These are phyloP conservation scores for Chlorodrepanis virens DNA, from an alignment of 2,113 vertebrate species.

Conservation along the genomic window DNA sequence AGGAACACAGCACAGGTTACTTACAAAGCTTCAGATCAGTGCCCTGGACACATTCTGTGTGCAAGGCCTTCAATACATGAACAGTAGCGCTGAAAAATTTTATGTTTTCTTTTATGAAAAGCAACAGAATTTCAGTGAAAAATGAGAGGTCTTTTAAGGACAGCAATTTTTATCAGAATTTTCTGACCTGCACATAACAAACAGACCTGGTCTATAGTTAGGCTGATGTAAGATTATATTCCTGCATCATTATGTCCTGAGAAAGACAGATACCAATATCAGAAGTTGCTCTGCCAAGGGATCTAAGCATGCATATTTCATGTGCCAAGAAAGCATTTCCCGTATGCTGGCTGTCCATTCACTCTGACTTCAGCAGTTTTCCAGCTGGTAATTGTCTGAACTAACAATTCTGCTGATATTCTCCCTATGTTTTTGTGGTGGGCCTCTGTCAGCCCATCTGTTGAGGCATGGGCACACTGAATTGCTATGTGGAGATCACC, in stretches of 20 bases:
- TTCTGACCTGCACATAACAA: not conserved
- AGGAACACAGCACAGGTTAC: not conserved
- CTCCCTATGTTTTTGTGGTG: not conserved
- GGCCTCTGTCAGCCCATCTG: not conserved
- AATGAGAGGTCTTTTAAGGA: not conserved
- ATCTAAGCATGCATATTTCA: not conserved
- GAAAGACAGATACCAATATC: not conserved
- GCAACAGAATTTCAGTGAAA: not conserved
- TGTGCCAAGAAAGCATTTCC: conserved; percentile 8
- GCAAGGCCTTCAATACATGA: not conserved
- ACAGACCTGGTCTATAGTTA: not conserved
- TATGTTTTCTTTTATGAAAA: not conserved
- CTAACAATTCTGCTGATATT: not conserved
- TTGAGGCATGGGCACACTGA: not conserved
- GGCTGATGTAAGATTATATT: not conserved
- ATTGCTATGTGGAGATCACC: not conserved
- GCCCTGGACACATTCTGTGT: not conserved
- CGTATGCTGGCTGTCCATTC: not conserved
- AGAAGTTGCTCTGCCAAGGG: not conserved
- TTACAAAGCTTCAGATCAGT: not conserved
- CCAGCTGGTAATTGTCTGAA: not conserved
- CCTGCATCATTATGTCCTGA: not conserved
- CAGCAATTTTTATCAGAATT: not conserved
- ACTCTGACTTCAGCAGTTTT: not conserved
- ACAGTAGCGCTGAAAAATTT: not conserved